These are phyloP conservation scores for Caenorhabditis sp. DNA, from an alignment of 2,888 invertebrate genomes.

Conservation along the genomic window DNA sequence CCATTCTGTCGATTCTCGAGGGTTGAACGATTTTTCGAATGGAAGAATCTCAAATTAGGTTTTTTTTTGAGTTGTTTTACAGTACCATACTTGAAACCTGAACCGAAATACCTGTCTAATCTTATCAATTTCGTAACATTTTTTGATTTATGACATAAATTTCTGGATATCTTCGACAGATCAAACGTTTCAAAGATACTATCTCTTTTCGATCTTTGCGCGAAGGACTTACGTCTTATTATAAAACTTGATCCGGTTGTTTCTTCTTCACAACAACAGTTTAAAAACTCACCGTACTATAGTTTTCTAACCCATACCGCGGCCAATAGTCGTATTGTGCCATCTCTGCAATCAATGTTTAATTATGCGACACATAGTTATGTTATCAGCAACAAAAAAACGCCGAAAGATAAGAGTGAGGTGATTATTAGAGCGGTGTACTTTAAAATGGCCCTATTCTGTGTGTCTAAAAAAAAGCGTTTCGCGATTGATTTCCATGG, in stretches of 20 bases:
- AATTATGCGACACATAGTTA: conserved; percentile 30
- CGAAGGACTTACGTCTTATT: background rate
- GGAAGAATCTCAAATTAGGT: conserved; percentile 78
- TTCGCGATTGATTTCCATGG: background rate
- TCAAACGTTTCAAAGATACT: background rate
- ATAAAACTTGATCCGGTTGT: background rate
- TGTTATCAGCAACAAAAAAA: conserved; percentile 12
- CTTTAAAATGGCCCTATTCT: too few species aligned
- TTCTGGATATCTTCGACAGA: too few species aligned
- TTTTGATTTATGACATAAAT: background rate
- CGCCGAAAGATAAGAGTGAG: conserved; percentile 5
- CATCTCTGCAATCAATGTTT: conserved; percentile 43
- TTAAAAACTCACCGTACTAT: conserved; percentile 77
- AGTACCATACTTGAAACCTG: too few species aligned
- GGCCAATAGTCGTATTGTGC: conserved; percentile 68
- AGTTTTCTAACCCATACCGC: conserved; percentile 76
- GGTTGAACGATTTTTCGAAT: conserved; percentile 92
- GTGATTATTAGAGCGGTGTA: background rate
- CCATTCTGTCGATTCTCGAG: conserved; percentile 81
- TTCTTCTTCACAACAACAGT: too few species aligned
- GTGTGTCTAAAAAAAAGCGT: background rate
- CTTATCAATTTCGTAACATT: too few species aligned
- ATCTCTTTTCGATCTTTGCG: background rate
- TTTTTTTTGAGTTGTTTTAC: too few species aligned
- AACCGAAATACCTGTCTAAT: too few species aligned